Evolutionary conservation across 1,140 invertebrate species (phyloP), one percentile per base, ranked within the genome.

Genomic region (Hylaeus anthracinus): DNA sequence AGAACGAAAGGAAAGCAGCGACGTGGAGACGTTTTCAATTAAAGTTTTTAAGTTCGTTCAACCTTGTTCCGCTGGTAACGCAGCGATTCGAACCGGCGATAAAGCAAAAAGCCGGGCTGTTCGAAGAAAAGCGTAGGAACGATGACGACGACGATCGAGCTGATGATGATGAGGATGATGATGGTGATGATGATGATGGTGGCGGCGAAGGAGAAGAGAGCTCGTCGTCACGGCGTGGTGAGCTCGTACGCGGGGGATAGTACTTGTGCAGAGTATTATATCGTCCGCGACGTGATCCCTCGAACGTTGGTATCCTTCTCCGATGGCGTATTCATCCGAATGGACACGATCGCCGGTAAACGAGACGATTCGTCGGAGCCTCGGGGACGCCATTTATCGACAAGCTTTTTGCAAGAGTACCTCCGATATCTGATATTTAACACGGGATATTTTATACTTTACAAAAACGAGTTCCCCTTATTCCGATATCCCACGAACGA

Each of bases 171-270:
- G 74, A 76, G 69, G 48, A 58, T 43, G 48, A 37, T 45, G 64
- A 48, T 66, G 64, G 41, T 66, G 63, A 63, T 48, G 66, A 64
- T 39, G 67, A 61, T 60, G 71, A 51, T 60, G 72, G 39, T 14
- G 45, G 39, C 12, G 78, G 45, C 14, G 41, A 77, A 15, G 56
- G 77, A 78, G 72, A 76, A 76, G 75, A 60, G 61, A 56, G 64
- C 65, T 26, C 55, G 74, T 86, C 77, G 74, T 86, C 77, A 86
- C 77, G 85, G 5, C 37, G 43, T 15, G 41, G 39, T 83, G 72
- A 76, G 43, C 67, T 79, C 64, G 63, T 64, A 73, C 53, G 58
- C 58, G 73, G 37, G 51, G 45, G 45, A 56, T 26, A 26, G 48
- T 74, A 53, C 51, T 26, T 26, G 26, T 26, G 26, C 26, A 26